Percentiles rank a stretch among this genome's conserved stretches.
These are phyloP conservation scores for Thumatha senex DNA, from an alignment of 2,888 invertebrate species.

Conservation along the genomic window DNA sequence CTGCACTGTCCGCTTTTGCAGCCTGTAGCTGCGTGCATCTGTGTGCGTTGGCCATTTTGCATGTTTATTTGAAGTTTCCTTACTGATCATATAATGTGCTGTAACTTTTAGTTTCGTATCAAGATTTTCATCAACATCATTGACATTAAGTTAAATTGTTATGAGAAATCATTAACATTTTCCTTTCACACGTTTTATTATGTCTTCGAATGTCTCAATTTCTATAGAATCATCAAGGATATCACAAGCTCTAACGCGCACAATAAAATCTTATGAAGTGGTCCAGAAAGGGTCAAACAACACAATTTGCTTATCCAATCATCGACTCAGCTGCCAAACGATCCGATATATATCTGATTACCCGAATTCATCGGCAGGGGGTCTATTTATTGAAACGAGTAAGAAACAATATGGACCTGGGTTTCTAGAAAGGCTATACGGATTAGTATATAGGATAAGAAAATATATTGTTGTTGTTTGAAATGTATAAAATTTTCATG, in stretches of 20 bases:
- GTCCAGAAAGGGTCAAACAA: constrained; percentile 20
- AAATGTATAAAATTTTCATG: too few relatives aligned
- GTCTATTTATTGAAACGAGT: constrained; percentile 5
- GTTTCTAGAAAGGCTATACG: too few relatives aligned
- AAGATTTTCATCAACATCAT: background rate
- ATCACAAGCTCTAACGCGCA: constrained; percentile 3
- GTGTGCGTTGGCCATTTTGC: too few relatives aligned
- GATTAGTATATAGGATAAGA: too few relatives aligned
- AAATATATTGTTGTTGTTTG: too few relatives aligned
- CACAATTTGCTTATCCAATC: constrained; percentile 17
- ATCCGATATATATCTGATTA: constrained; percentile 7
- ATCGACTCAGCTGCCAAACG: constrained; percentile 18
- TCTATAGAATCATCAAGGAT: constrained; percentile 1
- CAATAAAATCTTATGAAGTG: constrained; percentile 3
- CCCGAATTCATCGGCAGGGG: constrained; percentile 6
- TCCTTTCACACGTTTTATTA: background rate
- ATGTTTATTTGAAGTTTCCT: too few relatives aligned
- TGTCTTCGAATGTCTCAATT: constrained; percentile 1
- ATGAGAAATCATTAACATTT: background rate
- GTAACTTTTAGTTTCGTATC: background rate
- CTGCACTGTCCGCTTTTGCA: too few relatives aligned
- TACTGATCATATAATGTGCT: too few relatives aligned
- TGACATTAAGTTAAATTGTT: background rate
- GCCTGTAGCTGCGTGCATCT: too few relatives aligned
- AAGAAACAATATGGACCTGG: background rate